Evolutionary conservation across 2,888 invertebrate species (phyloP), one percentile per base, ranked within the genome.

Genomic region (Clitarchus hookeri): DNA sequence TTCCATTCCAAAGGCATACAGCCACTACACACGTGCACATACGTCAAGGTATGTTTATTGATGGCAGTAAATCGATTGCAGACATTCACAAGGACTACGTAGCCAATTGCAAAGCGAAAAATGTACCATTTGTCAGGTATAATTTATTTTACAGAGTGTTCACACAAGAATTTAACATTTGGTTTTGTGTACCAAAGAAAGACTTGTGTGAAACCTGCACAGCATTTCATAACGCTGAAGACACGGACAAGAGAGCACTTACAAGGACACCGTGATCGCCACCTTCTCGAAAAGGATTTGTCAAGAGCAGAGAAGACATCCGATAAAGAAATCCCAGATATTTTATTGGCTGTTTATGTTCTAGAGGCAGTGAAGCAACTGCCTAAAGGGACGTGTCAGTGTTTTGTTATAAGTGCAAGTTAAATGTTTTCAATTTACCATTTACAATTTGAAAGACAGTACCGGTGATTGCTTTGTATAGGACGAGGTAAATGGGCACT

Each of bases 21-120:
- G 80, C 19, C 27, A 26, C n/a, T 8, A 80, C 80, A 80, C 27
- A 26, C 13, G 80, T 36, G 80, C 27, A 19, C 26, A 80, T 19
- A 80, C 80, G n/a, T 80, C 80, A 36, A 8, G 26, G 78, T n/a
- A 8, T 78, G n/a, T 78, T 78, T 25, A 78, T 78, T 78, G 78
- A 78, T 78, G 80, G 26, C 12, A 80, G 80, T 36, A 80, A 80
- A 80, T 25, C 19, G 8, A 26, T 80, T 80, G 80, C 80, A 80
- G 6, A 80, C 27, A 80, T 80, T 80, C 80, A 80, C 80, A 80
- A 80, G 80, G 80, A 80, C 12, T 80, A 80, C 19, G 80, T 80
- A 36, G 80, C 80, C 36, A 11, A 26, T 80, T 26, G 36, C 36
- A 80, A 25, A 36, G 80, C 26, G 26, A 6, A 36, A 80, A 80